Evolutionary conservation across 1,140 invertebrate species (phyloP), one percentile per base, ranked within the genome.

Genomic region (Zaprionus camerounensis): DNA sequence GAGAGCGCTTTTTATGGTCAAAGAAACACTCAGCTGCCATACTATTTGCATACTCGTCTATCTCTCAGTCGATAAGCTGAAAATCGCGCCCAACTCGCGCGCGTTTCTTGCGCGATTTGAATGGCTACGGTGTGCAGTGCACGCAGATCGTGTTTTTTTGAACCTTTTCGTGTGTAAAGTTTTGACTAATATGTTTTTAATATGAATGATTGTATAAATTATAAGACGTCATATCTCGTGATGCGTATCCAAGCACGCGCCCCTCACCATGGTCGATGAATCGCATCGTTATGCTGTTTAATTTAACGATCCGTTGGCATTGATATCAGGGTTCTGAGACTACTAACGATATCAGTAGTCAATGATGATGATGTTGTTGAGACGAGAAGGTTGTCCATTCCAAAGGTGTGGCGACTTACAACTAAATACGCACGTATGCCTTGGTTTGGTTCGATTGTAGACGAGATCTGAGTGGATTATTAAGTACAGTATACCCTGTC

Each of bases 101-200:
- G 13, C 38, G n/a, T 68, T 24, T 64, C 75, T 58, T 31, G 56
- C 3, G 13, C 26, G 22, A 31, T 22, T 68, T 17, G 66, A 58
- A 49, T 38, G 75, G 70, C 64, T 57, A 74, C 57, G 13, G 34
- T 24, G 28, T 15, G 22, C 26, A 5, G 20, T n/a, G 22, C 26
- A 5, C 57, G 67, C n/a, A n/a, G 13, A 17, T 7, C 13, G 24
- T 6, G 15, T 44, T 44, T 44, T 51, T 34, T 57, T 12, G 41
- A 13, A 41, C 26, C 41, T 57, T 56, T 57, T 57, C 22, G 17
- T 65, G 44, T 64, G n/a, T 17, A 17, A 17, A 46, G 7, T 17
- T 65, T 82, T 68, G 79, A 82, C 82, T 86, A 82, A 86, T 86
- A 87, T 53, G 69, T 63, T 86, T 87, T 80, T 80, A 87, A 86